Percentiles rank a stretch among this genome's conserved stretches.
Conservation (phyloP, 2,797 vertebrate genomes). For the Lophura swinhoii region DNA sequence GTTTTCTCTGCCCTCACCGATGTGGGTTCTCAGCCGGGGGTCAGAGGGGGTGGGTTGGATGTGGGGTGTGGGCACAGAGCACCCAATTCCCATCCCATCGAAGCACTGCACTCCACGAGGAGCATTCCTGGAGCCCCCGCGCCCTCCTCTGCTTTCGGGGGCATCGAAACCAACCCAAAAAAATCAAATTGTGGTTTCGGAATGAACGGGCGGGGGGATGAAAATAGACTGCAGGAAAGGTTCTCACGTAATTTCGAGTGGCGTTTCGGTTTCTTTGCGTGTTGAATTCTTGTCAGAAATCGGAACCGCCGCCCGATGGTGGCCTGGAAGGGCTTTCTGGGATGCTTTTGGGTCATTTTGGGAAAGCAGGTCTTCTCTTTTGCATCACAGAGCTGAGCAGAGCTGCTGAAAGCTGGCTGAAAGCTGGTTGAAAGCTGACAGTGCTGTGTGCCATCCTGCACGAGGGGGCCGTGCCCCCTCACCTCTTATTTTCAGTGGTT, state of each 20-base stretch:
- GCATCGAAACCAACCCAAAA: neutral
- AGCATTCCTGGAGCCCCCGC: neutral
- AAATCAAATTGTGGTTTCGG: neutral
- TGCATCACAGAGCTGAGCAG: neutral
- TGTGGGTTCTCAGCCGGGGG: neutral
- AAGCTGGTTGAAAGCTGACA: neutral
- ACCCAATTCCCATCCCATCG: neutral
- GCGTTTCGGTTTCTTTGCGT: slow-evolving; percentile 43
- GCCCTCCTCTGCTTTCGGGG: neutral
- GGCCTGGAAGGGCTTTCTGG: neutral
- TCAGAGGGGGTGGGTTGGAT: neutral
- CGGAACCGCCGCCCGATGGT: neutral
- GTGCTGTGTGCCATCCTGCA: neutral
- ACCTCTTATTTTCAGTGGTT: neutral
- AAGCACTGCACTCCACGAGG: neutral
- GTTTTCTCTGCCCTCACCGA: neutral
- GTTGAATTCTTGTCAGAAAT: neutral
- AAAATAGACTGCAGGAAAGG: slow-evolving; percentile 46
- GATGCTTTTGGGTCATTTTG: neutral
- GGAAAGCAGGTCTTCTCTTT: neutral
- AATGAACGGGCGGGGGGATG: slow-evolving; percentile 39
- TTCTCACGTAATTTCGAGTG: slow-evolving; percentile 11
- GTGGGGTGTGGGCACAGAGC: neutral
- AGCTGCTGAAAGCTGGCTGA: neutral
- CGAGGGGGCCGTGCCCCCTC: neutral